Evolutionary conservation across 2,888 invertebrate genomes (phyloP).

Genomic region (Dolomedes plantarius): DNA sequence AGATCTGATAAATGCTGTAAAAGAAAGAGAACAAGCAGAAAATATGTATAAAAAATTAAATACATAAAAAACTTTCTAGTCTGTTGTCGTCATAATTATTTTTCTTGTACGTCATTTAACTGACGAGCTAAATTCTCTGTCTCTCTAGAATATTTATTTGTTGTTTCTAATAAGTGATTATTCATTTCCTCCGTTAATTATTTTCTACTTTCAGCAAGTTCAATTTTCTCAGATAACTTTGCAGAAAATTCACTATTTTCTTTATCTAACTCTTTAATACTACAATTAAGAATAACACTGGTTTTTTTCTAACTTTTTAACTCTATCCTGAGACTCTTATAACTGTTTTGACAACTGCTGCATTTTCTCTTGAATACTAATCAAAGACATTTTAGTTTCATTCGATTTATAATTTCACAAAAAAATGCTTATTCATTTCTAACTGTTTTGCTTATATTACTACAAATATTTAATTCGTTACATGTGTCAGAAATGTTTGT

Average conservation of each 20-base stretch:
- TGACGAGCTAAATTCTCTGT: conserved; percentile 74
- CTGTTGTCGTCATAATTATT: too few species aligned
- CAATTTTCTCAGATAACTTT: conserved; percentile 72
- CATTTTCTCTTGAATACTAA: conserved; percentile 56
- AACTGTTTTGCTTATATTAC: too few species aligned
- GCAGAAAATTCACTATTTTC: conserved; percentile 17
- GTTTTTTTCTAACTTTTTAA: conserved; percentile 47
- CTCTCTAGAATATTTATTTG: conserved; percentile 76
- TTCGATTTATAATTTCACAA: conserved; percentile 45
- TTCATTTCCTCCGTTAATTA: conserved; percentile 78
- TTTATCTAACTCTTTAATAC: conserved; percentile 29
- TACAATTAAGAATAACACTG: conserved; percentile 11
- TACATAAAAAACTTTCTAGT: too few species aligned
- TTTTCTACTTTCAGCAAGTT: conserved; percentile 79
- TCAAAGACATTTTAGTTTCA: too few species aligned
- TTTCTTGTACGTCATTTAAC: conserved; percentile 74
- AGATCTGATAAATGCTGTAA: too few species aligned
- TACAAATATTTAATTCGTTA: too few species aligned
- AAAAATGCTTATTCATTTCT: too few species aligned
- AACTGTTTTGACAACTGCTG: conserved; percentile 41
- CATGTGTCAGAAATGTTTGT: too few species aligned
- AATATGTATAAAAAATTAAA: too few species aligned
- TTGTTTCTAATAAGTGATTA: conserved; percentile 77
- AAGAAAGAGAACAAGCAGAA: too few species aligned
- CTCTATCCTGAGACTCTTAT: conserved; percentile 51